Base-by-base conservation (phyloP, 1,140 invertebrate genomes). In the Bombus terrestris region DNA sequence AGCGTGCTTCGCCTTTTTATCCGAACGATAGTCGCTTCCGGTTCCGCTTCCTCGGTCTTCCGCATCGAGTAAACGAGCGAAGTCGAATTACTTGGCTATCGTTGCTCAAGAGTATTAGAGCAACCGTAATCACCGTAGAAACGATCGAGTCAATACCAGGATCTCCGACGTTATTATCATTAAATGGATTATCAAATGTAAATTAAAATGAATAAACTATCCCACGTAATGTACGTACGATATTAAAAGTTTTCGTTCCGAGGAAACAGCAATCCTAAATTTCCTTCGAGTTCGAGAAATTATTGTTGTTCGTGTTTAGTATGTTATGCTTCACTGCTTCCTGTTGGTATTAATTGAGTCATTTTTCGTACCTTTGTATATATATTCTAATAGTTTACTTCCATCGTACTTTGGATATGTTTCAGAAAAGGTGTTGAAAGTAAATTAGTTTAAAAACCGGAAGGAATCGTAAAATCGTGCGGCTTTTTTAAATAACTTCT, bases 1-100 rank as follows among this genome's bases (percentile, higher is more conserved):
- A 91, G 62, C 80, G 71, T 62, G 81, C 64, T 72, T 85, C 73
- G 86, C 76, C 78, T 91, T 91, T 89, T 89, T 89, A 91, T 85
- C 84, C 89, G 78, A 83, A 91, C 87, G 91, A 90, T 90, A 91
- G 85, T 77, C 68, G 76, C 85, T 91, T 91, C 91, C 91, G 87
- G 89, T 92, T 92, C 91, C 91, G 91, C 89, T 91, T 89, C 87
- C 87, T 89, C 41, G 78, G 75, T 72, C 89, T 87, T 81, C 85
- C 86, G 86, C 74, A 32, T 76, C 75, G 82, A 73, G 86, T 81
- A 90, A 90, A 86, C 74, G 71, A 88, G 72, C 66, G 53, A 80
- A 85, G 35, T 76, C 74, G 72, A 83, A 69, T 81, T 73, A 76
- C 62, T 81, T 71, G 35, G 69, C 68, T 64, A 66, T 84, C 85